These are phyloP conservation scores for Myiothlypis chrysogaster DNA, from an alignment of 2,797 vertebrate genomes.

Conservation along the genomic window DNA sequence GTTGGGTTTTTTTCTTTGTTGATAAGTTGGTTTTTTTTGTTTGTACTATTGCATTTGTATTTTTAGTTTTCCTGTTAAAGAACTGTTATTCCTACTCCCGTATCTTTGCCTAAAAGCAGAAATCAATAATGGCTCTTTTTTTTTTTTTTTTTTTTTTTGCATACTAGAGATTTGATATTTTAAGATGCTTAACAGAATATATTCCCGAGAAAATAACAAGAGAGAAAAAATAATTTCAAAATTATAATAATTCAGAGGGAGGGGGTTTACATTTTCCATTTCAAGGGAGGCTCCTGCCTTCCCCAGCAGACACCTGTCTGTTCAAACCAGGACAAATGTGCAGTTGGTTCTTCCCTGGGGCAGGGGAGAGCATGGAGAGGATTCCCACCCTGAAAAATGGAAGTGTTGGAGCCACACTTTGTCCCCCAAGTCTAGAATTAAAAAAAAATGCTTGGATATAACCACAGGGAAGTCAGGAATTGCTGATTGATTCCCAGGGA, in stretches of 20 bases:
- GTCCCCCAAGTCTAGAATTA: not conserved
- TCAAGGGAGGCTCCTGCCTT: not conserved
- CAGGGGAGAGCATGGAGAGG: rapidly evolving
- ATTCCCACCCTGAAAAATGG: not conserved
- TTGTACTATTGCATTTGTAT: too few species aligned
- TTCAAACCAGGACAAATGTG: not conserved
- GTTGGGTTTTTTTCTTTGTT: too few species aligned
- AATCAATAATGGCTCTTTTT: too few species aligned
- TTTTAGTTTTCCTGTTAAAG: too few species aligned
- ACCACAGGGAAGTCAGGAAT: not conserved
- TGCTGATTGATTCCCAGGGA: not conserved
- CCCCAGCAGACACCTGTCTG: not conserved
- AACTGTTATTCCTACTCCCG: too few species aligned
- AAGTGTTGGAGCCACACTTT: rapidly evolving
- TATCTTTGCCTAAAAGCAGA: too few species aligned
- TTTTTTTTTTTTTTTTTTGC: too few species aligned
- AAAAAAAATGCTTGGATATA: not conserved
- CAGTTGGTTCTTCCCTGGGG: not conserved
- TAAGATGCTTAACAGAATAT: rapidly evolving
- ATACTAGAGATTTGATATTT: not conserved
- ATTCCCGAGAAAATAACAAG: not conserved
- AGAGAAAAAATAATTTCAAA: not conserved
- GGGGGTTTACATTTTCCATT: not conserved
- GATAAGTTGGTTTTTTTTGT: too few species aligned
- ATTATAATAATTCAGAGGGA: not conserved